phyloP scores from a whole-genome alignment of 2,113 vertebrate species.

The Neotoma lepida region DNA sequence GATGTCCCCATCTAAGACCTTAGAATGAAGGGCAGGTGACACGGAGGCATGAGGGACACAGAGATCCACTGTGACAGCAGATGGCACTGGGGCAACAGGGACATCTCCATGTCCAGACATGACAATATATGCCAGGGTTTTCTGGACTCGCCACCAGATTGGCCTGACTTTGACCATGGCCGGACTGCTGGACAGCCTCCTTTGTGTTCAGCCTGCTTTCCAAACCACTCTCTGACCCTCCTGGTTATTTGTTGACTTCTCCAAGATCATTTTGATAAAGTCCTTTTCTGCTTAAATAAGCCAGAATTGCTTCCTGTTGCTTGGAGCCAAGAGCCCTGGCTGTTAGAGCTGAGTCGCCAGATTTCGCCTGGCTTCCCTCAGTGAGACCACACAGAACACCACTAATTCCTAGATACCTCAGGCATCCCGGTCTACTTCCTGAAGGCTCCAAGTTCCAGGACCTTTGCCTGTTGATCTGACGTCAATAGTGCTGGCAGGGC shows the following conservation, averaged over 20 bases:
- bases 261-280: slow-evolving; percentile 64
- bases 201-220: slow-evolving; percentile 42
- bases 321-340: slow-evolving; percentile 46
- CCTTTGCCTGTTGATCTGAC: neutral
- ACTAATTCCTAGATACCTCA: slow-evolving; percentile 6
- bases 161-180: neutral
- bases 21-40: neutral
- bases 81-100: neutral
- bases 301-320: slow-evolving; percentile 72
- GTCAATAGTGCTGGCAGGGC: neutral
- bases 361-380: slow-evolving; percentile 65
- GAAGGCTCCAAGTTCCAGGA: neutral
- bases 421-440: neutral
- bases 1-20: slow-evolving; percentile 2
- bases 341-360: slow-evolving; percentile 42
- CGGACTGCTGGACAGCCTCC: neutral
- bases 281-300: slow-evolving; percentile 67
- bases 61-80: neutral
- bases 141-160: neutral
- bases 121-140: neutral
- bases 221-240: slow-evolving; percentile 41
- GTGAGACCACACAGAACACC: slow-evolving; percentile 54
- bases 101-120: neutral
- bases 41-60: neutral
- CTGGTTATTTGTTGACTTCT: slow-evolving; percentile 65